phyloP scores from a whole-genome alignment of 2,888 invertebrate species.

The Scelioninae gen. 1 region DNA sequence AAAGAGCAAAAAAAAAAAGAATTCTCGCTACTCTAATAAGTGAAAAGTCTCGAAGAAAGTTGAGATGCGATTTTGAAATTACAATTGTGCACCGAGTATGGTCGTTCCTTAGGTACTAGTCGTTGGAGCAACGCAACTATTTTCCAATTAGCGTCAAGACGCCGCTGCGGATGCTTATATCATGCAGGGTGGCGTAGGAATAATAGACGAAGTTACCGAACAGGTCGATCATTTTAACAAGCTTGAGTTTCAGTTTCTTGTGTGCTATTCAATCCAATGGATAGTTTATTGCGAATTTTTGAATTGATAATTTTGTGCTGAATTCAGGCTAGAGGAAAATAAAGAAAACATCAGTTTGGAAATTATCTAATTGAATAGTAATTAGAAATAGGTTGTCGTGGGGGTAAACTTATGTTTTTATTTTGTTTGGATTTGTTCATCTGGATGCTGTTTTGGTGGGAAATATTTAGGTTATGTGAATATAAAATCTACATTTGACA shows the following conservation, averaged over 20 bases:
- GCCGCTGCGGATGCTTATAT: slow-evolving; percentile 51
- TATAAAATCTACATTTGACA: no score
- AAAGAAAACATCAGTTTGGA: no score
- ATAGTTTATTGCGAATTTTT: slow-evolving; percentile 14
- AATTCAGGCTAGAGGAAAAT: no score
- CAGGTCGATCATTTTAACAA: slow-evolving; percentile 66
- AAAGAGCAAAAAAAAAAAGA: background rate
- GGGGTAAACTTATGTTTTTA: no score
- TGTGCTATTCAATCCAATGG: background rate
- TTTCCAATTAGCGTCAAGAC: slow-evolving; percentile 74
- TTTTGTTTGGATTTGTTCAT: no score
- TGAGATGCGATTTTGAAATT: slow-evolving; percentile 74
- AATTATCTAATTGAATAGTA: no score
- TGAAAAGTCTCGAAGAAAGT: slow-evolving; percentile 62
- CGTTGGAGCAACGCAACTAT: slow-evolving; percentile 70
- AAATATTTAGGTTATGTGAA: no score
- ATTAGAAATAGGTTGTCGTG: no score
- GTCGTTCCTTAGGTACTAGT: slow-evolving; percentile 65
- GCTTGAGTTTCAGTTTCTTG: slow-evolving; percentile 11
- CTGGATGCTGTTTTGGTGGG: no score
- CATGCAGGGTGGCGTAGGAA: slow-evolving; percentile 52
- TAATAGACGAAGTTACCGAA: slow-evolving; percentile 56
- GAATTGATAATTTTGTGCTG: no score
- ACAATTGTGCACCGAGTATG: slow-evolving; percentile 72
- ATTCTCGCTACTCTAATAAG: slow-evolving; percentile 21